Conservation (phyloP, 2,797 vertebrate genomes). For the Perodicticus potto region DNA sequence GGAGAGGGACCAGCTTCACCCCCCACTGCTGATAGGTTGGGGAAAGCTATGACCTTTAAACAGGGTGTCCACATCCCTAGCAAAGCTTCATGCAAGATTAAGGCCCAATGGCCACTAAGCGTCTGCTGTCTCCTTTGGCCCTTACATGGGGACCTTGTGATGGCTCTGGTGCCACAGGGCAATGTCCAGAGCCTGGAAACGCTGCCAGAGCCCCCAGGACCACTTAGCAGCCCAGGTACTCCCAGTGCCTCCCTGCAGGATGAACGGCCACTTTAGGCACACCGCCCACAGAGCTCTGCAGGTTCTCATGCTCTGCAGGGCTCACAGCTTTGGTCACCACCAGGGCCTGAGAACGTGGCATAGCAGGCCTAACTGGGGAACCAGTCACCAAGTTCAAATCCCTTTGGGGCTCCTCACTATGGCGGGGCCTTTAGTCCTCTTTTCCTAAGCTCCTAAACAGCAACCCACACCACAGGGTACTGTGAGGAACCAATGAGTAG, state of each 20-base stretch:
- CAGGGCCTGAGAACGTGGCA: background rate
- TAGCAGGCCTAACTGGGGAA: background rate
- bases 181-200: background rate
- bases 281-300: background rate
- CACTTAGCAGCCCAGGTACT: background rate
- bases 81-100: background rate
- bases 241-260: background rate
- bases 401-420: background rate
- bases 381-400: accelerated
- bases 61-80: background rate
- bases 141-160: background rate
- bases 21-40: background rate
- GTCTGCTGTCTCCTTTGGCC: background rate
- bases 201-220: background rate
- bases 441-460: background rate
- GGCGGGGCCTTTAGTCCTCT: background rate
- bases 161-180: too few species aligned
- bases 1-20: background rate
- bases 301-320: background rate
- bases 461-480: background rate
- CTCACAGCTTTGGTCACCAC: background rate
- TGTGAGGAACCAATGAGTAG: background rate
- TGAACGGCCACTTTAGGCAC: accelerated
- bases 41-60: background rate
- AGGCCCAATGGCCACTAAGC: background rate